These are phyloP conservation scores for Macrophya alboannulata DNA, from an alignment of 2,888 invertebrate species.

Conservation along the genomic window DNA sequence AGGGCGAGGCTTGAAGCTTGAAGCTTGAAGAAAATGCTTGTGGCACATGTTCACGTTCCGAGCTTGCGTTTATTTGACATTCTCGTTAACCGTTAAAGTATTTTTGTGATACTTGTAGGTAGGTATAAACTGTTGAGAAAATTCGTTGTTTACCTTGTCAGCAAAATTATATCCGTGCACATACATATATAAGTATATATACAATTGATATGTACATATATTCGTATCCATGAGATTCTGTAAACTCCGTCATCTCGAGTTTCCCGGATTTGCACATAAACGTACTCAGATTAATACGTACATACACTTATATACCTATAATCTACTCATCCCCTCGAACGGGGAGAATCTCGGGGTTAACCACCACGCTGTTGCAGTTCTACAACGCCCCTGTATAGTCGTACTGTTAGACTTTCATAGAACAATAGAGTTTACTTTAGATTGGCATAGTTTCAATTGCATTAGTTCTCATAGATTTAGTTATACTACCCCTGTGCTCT, in stretches of 20 bases:
- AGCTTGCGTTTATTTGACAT: conserved; percentile 37
- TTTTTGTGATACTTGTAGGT: not conserved
- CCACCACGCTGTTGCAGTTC: conserved; percentile 24
- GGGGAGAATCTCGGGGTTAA: conserved; percentile 17
- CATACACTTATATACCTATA: not conserved
- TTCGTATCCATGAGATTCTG: not conserved
- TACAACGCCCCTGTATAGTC: not conserved
- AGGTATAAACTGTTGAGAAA: not conserved
- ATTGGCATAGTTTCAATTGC: conserved; percentile 50
- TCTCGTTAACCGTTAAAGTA: conserved; percentile 34
- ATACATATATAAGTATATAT: not conserved
- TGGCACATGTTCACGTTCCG: conserved; percentile 17
- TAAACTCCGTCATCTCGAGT: not conserved
- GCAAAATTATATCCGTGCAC: not conserved
- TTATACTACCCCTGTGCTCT: conserved; percentile 14
- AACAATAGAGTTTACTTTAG: conserved; percentile 48
- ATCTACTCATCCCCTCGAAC: not conserved
- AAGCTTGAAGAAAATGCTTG: not conserved
- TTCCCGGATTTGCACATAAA: not conserved
- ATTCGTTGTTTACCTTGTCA: not conserved
- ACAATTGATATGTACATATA: not conserved
- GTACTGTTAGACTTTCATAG: conserved; percentile 21
- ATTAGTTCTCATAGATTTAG: conserved; percentile 44
- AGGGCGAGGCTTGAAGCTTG: not conserved
- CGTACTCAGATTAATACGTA: not conserved